phyloP scores from a whole-genome alignment of 2,113 vertebrate genomes.

The Nibea coibor region DNA sequence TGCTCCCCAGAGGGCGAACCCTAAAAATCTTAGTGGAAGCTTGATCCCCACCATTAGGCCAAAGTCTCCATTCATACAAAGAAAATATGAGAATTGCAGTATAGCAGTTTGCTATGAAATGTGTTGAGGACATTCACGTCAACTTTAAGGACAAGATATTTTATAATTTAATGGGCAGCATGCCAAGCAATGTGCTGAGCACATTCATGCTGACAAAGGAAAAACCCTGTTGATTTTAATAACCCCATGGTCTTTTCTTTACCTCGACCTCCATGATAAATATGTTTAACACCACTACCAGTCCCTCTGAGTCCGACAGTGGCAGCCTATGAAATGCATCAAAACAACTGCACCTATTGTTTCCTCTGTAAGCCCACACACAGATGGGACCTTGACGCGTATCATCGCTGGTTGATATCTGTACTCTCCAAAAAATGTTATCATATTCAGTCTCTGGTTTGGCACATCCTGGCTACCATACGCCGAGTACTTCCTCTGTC shows the following conservation, averaged over 20 bases:
- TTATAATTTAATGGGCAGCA: not conserved
- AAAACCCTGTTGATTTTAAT: not conserved
- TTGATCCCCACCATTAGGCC: not conserved
- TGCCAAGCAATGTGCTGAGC: not conserved
- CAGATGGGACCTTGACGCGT: not conserved
- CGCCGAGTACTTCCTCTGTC: not conserved
- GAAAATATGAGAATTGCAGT: not conserved
- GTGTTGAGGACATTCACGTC: not conserved
- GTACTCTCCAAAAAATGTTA: not conserved
- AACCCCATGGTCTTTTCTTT: not conserved
- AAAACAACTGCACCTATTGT: not conserved
- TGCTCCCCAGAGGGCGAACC: not conserved
- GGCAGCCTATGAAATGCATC: not conserved
- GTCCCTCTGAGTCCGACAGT: not conserved
- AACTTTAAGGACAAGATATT: not conserved
- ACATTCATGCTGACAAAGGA: not conserved
- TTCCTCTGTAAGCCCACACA: not conserved
- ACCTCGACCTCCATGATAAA: not conserved
- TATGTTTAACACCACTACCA: not conserved
- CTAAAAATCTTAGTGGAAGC: not conserved
- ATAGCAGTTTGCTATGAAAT: not conserved
- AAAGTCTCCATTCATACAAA: not conserved
- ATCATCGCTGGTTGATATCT: not conserved
- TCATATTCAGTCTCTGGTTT: not conserved
- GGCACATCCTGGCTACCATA: not conserved